Percentiles rank a stretch among this genome's conserved stretches.
Evolutionary conservation across 92 coral and sea anemone species (phyloP).

Genomic region (Porites rus): DNA sequence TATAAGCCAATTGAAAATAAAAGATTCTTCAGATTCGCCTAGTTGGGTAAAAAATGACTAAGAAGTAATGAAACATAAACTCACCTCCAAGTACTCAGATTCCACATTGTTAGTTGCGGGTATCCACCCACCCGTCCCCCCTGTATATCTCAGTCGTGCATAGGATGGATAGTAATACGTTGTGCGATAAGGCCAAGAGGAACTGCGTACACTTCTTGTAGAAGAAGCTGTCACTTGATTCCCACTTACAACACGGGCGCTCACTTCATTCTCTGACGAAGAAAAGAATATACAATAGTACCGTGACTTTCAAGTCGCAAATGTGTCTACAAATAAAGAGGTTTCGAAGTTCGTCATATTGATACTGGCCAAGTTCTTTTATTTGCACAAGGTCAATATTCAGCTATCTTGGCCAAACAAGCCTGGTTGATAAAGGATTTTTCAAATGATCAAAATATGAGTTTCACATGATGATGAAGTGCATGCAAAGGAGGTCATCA

Average conservation of each 20-base stretch:
- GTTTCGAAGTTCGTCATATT: no score
- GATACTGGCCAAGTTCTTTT: no score
- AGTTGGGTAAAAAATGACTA: no score
- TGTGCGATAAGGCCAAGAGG: neutral
- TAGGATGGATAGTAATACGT: constrained; percentile 39
- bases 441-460: no score
- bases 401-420: no score
- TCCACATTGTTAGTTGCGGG: constrained; percentile 50
- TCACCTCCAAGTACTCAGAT: constrained; percentile 60
- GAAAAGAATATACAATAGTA: neutral
- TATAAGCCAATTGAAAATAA: no score
- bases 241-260: constrained; percentile 27
- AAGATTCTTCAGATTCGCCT: no score
- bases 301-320: neutral
- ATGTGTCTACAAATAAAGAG: no score
- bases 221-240: constrained; percentile 31
- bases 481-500: no score
- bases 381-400: no score
- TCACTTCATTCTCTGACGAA: constrained; percentile 36
- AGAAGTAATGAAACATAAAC: neutral
- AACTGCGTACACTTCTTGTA: neutral
- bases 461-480: no score
- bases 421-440: no score
- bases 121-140: constrained; percentile 69
- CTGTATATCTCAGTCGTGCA: constrained; percentile 52